Conservation (phyloP, 1,140 invertebrate species). For the Galleria mellonella region DNA sequence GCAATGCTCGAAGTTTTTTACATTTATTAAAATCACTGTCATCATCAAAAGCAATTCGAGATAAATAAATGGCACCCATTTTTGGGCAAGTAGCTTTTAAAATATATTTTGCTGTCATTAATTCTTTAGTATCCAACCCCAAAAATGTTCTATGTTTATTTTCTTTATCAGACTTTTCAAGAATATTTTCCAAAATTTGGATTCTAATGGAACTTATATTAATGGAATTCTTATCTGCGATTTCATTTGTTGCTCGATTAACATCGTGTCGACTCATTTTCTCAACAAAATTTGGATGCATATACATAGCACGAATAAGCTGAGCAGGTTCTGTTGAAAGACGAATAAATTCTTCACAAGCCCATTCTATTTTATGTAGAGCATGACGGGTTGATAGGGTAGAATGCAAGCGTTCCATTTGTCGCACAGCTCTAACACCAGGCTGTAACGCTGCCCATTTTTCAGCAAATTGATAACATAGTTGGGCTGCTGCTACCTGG, state of each 20-base stretch:
- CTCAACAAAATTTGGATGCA: constrained; percentile 70
- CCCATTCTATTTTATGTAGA: constrained; percentile 74
- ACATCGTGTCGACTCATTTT: constrained; percentile 71
- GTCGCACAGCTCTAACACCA: constrained; percentile 57
- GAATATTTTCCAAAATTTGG: constrained; percentile 66
- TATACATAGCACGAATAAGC: constrained; percentile 73
- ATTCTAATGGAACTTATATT: constrained; percentile 66
- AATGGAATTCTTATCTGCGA: constrained; percentile 69
- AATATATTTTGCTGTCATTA: constrained; percentile 69
- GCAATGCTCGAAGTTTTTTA: constrained; percentile 67
- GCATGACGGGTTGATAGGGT: constrained; percentile 74
- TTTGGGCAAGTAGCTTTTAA: constrained; percentile 67
- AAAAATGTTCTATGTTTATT: constrained; percentile 26
- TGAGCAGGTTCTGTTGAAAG: constrained; percentile 72
- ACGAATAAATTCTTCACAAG: constrained; percentile 72
- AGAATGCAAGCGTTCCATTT: constrained; percentile 74
- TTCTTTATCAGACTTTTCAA: constrained; percentile 44
- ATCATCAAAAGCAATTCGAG: constrained; percentile 66
- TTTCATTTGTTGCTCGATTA: constrained; percentile 74
- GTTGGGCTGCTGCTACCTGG: constrained; percentile 75
- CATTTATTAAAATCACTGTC: constrained; percentile 62
- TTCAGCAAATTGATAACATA: constrained; percentile 76
- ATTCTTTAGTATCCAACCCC: constrained; percentile 44
- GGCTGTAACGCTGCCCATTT: constrained; percentile 67
- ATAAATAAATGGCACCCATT: constrained; percentile 69